phyloP scores from a whole-genome alignment of 1,140 invertebrate genomes.

The Maniola jurtina region DNA sequence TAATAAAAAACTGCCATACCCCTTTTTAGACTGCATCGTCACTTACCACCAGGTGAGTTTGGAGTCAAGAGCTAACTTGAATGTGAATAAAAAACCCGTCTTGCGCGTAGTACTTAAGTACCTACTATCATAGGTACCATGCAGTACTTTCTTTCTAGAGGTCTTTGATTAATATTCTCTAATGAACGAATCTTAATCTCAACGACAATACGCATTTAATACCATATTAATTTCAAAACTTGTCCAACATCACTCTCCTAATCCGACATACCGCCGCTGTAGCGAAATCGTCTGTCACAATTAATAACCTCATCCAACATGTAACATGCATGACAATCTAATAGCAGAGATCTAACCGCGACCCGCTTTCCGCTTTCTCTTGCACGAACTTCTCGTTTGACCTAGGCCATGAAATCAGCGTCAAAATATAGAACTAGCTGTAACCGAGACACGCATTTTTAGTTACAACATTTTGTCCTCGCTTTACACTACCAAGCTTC shows the following conservation, averaged over 20 bases:
- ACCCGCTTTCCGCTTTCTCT: slow-evolving; percentile 74
- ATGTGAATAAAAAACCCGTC: no score
- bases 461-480: no score
- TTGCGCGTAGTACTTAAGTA: no score
- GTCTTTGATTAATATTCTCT: no score
- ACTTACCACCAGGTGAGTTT: no score
- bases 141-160: no score
- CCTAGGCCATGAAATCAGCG: slow-evolving; percentile 41
- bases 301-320: slow-evolving; percentile 63
- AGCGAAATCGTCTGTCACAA: slow-evolving; percentile 64
- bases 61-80: no score
- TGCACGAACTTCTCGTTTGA: slow-evolving; percentile 58
- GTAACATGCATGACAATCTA: slow-evolving; percentile 71
- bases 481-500: no score
- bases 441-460: background rate
- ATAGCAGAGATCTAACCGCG: slow-evolving; percentile 63
- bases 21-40: no score
- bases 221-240: slow-evolving; percentile 3
- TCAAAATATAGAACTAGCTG: background rate
- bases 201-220: background rate
- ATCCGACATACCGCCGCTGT: slow-evolving; percentile 25
- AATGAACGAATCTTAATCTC: no score
- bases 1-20: no score
- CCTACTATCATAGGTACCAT: no score
- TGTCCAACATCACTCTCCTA: slow-evolving; percentile 2